These are phyloP conservation scores for Caenorhabditis panamensis DNA, from an alignment of 2,888 invertebrate species.

Conservation along the genomic window DNA sequence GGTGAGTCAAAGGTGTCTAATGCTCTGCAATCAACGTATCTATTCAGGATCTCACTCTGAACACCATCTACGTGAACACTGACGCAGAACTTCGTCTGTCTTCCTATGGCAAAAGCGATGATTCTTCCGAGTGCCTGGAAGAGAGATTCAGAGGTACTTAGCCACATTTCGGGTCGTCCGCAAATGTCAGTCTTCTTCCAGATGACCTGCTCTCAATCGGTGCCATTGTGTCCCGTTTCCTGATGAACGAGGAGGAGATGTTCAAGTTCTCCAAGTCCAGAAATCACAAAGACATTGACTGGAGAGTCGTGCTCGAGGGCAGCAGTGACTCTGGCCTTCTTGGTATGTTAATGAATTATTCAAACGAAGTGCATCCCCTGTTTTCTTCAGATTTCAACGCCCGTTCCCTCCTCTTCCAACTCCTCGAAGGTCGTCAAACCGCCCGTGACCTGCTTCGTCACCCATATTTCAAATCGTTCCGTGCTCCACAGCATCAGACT, in stretches of 20 bases:
- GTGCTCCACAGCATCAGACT: conserved; percentile 55
- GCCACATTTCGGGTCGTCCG: neutral
- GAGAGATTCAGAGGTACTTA: conserved; percentile 53
- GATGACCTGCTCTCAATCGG: conserved; percentile 62
- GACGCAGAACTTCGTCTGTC: conserved; percentile 58
- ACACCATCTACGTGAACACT: conserved; percentile 59
- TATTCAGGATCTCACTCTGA: conserved; percentile 54
- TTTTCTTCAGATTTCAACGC: conserved; percentile 51
- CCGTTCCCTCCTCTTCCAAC: conserved; percentile 50
- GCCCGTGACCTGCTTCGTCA: conserved; percentile 54
- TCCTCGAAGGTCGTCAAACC: conserved; percentile 56
- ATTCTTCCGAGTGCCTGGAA: conserved; percentile 48
- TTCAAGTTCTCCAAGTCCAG: conserved; percentile 57
- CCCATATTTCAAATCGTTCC: conserved; percentile 62
- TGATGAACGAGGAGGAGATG: conserved; percentile 63
- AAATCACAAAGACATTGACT: conserved; percentile 61
- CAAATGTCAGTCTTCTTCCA: conserved; percentile 34
- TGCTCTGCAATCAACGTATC: neutral
- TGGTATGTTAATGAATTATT: conserved; percentile 10
- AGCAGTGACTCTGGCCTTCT: conserved; percentile 60
- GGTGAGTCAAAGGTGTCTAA: conserved; percentile 1
- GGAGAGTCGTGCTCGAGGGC: conserved; percentile 57
- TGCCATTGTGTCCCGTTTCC: conserved; percentile 60
- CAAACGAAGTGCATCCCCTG: neutral
- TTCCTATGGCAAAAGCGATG: conserved; percentile 60